A percentile compares a stretch with the other conserved stretches of the same genome.
Evolutionary conservation across 2,113 vertebrate genomes (phyloP).

Genomic region (Catagonus wagneri): DNA sequence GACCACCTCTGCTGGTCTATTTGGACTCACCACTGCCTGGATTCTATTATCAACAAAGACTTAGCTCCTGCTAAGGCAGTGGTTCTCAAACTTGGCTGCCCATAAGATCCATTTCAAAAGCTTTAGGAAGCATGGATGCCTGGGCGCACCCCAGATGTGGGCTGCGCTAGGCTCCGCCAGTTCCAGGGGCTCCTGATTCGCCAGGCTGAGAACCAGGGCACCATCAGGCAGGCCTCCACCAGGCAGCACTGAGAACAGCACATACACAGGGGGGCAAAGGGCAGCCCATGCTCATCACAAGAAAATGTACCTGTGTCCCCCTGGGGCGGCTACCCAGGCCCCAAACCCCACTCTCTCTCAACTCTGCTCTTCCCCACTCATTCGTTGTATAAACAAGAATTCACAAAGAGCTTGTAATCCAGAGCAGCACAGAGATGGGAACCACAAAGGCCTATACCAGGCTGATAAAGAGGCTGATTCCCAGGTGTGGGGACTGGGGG

Average conservation of each 20-base stretch:
- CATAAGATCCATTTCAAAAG: neutral
- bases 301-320: neutral
- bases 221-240: neutral
- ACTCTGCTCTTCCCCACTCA: neutral
- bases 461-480: neutral
- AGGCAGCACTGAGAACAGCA: neutral
- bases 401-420: neutral
- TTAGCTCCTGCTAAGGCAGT: neutral
- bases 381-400: neutral
- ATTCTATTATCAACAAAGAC: neutral
- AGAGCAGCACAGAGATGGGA: neutral
- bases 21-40: neutral
- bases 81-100: neutral
- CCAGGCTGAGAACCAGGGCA: neutral
- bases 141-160: neutral
- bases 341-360: neutral
- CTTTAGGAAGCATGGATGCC: neutral
- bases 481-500: no score
- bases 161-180: neutral
- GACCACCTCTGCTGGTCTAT: neutral
- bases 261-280: fast-evolving
- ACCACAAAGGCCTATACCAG: neutral
- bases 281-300: neutral
- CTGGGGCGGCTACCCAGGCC: neutral
- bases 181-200: neutral